Evolutionary conservation across 1,140 invertebrate species (phyloP), one percentile per base, ranked within the genome.

Genomic region (Ips typographus): DNA sequence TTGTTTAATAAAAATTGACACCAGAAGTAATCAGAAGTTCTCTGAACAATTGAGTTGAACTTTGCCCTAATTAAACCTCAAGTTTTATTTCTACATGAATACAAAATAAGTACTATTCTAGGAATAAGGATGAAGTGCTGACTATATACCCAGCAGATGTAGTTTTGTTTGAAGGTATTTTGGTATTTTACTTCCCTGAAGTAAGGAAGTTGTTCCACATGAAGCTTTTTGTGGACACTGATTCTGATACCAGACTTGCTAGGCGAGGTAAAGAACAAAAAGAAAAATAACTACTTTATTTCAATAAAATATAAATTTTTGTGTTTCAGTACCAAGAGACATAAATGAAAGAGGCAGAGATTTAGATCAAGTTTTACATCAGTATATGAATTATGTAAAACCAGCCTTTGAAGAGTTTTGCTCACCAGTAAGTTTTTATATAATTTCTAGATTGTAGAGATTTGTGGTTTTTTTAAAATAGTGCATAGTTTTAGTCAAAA

Each of bases 391-490:
- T 77, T 95, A 93, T 79, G 97, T 99, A 1, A 99, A 99, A 80
- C 97, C 97, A 47, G 96, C 97, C 1, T 99, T 99, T 84, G 98
- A 99, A 82, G 97, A 99, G 81, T 99, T 99, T 84, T 99, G 97
- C 81, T 87, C 96, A 73, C 98, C 98, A 52, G 94, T 95, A 84
- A 89, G 87, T 85, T 1, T 22, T 22, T 22, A 22, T 22, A 22
- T 22, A 22, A 22, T 22, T 22, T 22, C 22, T 22, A 22, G 22
- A 22, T 22, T 22, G 22, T 22, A 22, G 22, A 22, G 0, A 0
- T 22, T 22, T 22, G 22, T 22, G 22, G 22, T 22, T 22, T 22
- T 22, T 22, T 22, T 22, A 22, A 22, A 22, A 22, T 22, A 22
- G 22, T 22, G 22, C 22, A 22, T 22, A 22, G 22, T 22, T 22